Conservation (phyloP, 2,888 invertebrate genomes). For the Neoitamus cyanurus region DNA sequence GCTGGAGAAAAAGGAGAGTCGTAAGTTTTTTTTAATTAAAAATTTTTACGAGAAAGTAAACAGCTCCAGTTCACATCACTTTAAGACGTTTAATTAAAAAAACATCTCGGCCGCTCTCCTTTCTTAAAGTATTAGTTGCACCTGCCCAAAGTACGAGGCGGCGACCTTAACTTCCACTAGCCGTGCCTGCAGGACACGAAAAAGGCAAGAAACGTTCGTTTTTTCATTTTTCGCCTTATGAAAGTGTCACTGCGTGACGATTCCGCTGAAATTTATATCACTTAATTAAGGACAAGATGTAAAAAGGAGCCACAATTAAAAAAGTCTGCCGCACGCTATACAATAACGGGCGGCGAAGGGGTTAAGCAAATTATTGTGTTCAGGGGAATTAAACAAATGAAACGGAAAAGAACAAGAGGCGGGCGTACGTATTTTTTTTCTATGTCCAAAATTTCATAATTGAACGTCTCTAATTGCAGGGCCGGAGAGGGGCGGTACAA, state of each 20-base stretch:
- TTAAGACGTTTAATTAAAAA: neutral
- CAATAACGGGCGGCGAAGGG: neutral
- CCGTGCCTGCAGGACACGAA: neutral
- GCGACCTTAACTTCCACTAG: neutral
- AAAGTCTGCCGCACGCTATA: slow-evolving; percentile 20
- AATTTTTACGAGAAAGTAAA: neutral
- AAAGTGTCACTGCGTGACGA: slow-evolving; percentile 39
- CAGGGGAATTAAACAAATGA: slow-evolving; percentile 37
- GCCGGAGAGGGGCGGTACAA: neutral
- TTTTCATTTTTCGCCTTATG: neutral
- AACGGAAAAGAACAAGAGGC: neutral
- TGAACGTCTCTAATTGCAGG: slow-evolving; percentile 27
- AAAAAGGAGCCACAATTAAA: slow-evolving; percentile 38
- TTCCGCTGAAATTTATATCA: slow-evolving; percentile 41
- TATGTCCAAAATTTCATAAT: slow-evolving; percentile 40
- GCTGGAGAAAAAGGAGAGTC: neutral
- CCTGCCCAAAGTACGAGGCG: neutral
- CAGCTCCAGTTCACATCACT: neutral
- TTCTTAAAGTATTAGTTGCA: neutral
- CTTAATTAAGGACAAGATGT: slow-evolving; percentile 40
- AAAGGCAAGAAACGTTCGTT: neutral
- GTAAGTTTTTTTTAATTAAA: neutral
- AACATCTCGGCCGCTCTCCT: neutral
- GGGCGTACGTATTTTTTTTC: slow-evolving; percentile 18
- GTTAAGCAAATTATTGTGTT: slow-evolving; percentile 23